A percentile compares a stretch with the other conserved stretches of the same genome.
phyloP scores from a whole-genome alignment of 1,140 invertebrate genomes.

The Drosophila sp. region DNA sequence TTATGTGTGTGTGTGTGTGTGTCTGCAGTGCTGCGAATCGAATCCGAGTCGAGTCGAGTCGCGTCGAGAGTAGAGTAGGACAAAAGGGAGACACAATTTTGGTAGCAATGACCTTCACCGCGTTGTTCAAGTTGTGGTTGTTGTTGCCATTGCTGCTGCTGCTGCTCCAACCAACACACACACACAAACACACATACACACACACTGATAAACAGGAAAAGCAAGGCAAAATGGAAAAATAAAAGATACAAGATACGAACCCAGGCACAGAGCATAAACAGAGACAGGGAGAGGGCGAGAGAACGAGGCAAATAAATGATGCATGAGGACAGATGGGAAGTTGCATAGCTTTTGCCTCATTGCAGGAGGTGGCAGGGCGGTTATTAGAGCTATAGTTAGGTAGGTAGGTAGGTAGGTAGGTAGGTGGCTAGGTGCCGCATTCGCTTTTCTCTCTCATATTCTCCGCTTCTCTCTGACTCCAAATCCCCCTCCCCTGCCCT shows the following conservation, averaged over 20 bases:
- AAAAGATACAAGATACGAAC: slow-evolving; percentile 1
- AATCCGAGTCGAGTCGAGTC: slow-evolving; percentile 47
- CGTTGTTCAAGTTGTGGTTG: slow-evolving; percentile 81
- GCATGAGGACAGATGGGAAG: slow-evolving; percentile 32
- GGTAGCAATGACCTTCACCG: slow-evolving; percentile 83
- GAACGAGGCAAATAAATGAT: slow-evolving; percentile 2
- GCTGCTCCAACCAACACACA: slow-evolving; percentile 27
- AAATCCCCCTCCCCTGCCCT: background rate
- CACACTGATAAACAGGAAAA: slow-evolving; percentile 38
- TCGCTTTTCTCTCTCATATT: slow-evolving; percentile 29
- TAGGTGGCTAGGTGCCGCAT: slow-evolving; percentile 50
- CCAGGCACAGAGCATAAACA: background rate
- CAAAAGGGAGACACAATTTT: slow-evolving; percentile 83
- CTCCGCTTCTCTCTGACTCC: background rate
- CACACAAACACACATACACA: slow-evolving; percentile 28
- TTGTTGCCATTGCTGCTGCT: slow-evolving; percentile 53
- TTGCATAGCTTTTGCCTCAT: slow-evolving; percentile 4
- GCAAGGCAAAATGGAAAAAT: slow-evolving; percentile 38
- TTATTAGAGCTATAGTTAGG: background rate
- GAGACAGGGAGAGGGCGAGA: background rate
- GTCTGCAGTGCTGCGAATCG: slow-evolving; percentile 51
- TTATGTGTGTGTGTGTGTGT: slow-evolving; percentile 9
- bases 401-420: slow-evolving; percentile 14
- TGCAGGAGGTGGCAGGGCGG: slow-evolving; percentile 9
- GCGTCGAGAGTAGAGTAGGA: slow-evolving; percentile 71